Percentiles rank a stretch among this genome's conserved stretches.
These are phyloP conservation scores for Tetanocera ferruginea DNA, from an alignment of 2,888 invertebrate genomes.

Conservation along the genomic window DNA sequence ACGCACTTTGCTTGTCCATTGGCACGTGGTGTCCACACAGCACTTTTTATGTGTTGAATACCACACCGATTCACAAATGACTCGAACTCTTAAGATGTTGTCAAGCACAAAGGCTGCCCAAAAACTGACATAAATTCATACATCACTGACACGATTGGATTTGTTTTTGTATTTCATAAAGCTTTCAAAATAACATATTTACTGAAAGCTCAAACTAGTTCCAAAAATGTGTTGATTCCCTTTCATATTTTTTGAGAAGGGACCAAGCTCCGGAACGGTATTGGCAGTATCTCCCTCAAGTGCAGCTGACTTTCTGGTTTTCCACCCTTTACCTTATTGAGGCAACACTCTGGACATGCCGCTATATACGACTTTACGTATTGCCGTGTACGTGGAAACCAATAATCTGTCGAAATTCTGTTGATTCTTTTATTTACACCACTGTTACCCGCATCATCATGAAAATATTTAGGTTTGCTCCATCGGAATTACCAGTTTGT, in stretches of 20 bases:
- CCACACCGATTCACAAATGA: constrained; percentile 10
- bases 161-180: no score
- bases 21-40: constrained; percentile 28
- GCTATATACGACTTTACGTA: constrained; percentile 49
- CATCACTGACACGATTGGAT: constrained; percentile 44
- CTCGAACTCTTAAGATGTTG: constrained; percentile 2
- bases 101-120: constrained; percentile 28
- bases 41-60: constrained; percentile 30
- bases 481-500: constrained; percentile 49
- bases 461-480: constrained; percentile 50
- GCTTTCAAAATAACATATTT: no score
- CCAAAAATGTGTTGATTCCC: constrained; percentile 29
- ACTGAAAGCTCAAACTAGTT: constrained; percentile 29
- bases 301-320: constrained; percentile 40
- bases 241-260: constrained; percentile 35
- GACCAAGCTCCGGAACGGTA: constrained; percentile 41
- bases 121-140: constrained; percentile 42
- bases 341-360: no score
- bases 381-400: constrained; percentile 48
- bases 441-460: constrained; percentile 52
- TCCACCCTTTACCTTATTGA: constrained; percentile 44
- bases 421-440: constrained; percentile 48
- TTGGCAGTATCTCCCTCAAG: constrained; percentile 34
- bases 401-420: constrained; percentile 44
- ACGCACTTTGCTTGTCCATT: constrained; percentile 32